Evolutionary conservation across 2,113 vertebrate genomes (phyloP), one percentile per base, ranked within the genome.

Genomic region (Oreotrochilus melanogaster): DNA sequence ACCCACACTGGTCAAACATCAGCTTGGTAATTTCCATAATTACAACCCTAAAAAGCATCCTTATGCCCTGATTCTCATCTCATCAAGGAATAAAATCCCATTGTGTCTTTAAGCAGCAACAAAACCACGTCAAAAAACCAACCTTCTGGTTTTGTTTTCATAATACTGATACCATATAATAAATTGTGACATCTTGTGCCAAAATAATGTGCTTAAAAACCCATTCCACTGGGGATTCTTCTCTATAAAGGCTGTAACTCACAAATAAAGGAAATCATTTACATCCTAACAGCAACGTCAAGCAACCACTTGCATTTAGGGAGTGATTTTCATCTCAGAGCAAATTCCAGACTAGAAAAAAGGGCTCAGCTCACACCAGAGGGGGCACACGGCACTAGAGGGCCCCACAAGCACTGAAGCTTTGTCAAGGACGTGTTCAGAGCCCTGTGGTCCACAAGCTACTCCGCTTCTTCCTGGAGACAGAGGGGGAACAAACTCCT

Each of bases 191-290:
- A 42, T 69, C 30, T 92, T 75, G 37, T 37, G 39, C 64, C 67
- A 78, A 91, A 93, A 65, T 42, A 69, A 76, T 37, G 65, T 74
- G 30, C 37, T 91, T 93, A 50, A 78, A 93, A 95, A 91, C 10
- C 30, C 28, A 71, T 25, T 88, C 65, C 18, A 31, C 27, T 21
- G 17, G 25, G 54, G 21, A 51, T 33, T 56, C 76, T 88, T 84
- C 80, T 64, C 72, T 73, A 80, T 5, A 12, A 94, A 93, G 90
- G 31, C 78, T 50, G 39, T 28, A 79, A 37, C 78, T 82, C 39
- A 83, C n/a, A 88, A 96, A 74, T 64, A 93, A 80, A 79, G 61
- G 76, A 48, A 69, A 45, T 57, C 39, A 66, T 78, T 85, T 27
- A 60, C 60, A 62, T 75, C 91, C 54, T 79, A 92, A 84, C 2